Percentiles rank a stretch among this genome's conserved stretches.
Conservation (phyloP, 2,113 vertebrate genomes). For the Salvelinus sp. region DNA sequence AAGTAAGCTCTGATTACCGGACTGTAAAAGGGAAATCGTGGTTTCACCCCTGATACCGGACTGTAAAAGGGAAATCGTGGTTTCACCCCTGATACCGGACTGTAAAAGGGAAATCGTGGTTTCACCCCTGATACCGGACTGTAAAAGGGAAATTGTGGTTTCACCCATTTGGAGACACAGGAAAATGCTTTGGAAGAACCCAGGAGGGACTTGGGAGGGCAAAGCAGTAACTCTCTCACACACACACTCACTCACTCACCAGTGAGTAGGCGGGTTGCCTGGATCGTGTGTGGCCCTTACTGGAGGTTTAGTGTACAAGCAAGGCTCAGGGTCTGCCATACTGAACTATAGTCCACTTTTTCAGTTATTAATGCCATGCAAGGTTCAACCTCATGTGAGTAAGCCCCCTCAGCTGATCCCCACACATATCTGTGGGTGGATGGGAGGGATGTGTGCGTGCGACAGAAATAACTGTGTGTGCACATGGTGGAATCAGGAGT, state of each 20-base stretch:
- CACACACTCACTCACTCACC: background rate
- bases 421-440: background rate
- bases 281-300: background rate
- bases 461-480: background rate
- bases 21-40: no score
- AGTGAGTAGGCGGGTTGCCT: background rate
- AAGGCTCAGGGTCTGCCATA: slow-evolving; percentile 9
- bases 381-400: slow-evolving; percentile 39
- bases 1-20: no score
- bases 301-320: slow-evolving; percentile 2
- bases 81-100: no score
- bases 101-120: no score
- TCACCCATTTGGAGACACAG: no score
- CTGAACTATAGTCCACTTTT: slow-evolving; percentile 17
- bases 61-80: no score
- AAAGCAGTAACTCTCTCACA: background rate
- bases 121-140: no score
- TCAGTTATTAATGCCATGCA: slow-evolving; percentile 34
- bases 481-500: background rate
- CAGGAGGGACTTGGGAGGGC: no score
- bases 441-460: slow-evolving; percentile 5
- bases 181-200: no score
- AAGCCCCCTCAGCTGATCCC: slow-evolving; percentile 55
- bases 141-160: no score
- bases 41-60: no score